phyloP scores from a whole-genome alignment of 2,113 vertebrate genomes.

The Plecotus auritus region DNA sequence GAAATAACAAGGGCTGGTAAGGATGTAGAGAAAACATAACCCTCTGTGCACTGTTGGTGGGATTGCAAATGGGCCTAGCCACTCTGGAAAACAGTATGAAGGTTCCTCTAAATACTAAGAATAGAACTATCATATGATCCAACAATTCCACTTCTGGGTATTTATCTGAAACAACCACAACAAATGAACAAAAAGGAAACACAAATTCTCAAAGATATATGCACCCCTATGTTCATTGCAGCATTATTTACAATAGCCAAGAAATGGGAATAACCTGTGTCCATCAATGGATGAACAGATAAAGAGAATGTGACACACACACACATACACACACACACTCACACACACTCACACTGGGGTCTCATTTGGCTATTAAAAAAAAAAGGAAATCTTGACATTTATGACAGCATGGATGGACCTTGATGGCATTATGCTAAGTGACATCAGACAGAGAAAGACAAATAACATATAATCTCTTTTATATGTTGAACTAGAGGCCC shows the following conservation, averaged over 20 bases:
- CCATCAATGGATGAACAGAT: background rate
- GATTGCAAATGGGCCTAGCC: background rate
- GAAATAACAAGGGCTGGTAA: background rate
- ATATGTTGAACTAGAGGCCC: background rate
- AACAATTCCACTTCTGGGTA: background rate
- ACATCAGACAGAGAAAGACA: background rate
- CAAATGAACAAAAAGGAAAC: background rate
- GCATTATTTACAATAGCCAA: background rate
- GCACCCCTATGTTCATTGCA: background rate
- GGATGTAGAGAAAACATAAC: background rate
- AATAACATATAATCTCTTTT: background rate
- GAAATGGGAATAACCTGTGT: background rate
- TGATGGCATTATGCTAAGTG: background rate
- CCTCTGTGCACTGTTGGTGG: background rate
- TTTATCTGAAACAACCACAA: background rate
- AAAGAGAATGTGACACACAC: background rate
- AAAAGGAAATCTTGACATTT: background rate
- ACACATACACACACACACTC: background rate
- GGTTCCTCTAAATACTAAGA: background rate
- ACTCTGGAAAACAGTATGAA: background rate
- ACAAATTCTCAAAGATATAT: background rate
- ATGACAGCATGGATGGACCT: background rate
- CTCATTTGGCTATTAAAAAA: background rate
- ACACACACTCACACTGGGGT: background rate
- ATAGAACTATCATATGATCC: background rate